Percentiles rank a stretch among this genome's conserved stretches.
phyloP scores from a whole-genome alignment of 2,888 invertebrate genomes.

The Dugesia japonica region DNA sequence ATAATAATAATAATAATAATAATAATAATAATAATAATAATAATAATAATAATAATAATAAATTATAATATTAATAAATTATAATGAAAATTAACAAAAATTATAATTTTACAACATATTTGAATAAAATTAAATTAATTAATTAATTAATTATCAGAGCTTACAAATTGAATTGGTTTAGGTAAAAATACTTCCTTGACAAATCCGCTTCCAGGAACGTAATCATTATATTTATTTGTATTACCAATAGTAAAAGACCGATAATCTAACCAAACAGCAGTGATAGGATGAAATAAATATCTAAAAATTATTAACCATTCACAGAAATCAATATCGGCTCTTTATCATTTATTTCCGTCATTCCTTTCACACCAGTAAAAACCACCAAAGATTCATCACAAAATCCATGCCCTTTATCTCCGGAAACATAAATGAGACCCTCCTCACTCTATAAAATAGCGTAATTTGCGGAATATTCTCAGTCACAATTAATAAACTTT shows the following conservation, averaged over 20 bases:
- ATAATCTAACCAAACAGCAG: conserved; percentile 57
- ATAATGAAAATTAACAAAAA: no score
- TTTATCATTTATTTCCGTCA: conserved; percentile 78
- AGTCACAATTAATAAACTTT: background rate
- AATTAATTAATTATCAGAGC: conserved; percentile 38
- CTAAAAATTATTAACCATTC: no score
- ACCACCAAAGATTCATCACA: conserved; percentile 90
- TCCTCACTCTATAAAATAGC: conserved; percentile 50
- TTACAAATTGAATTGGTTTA: conserved; percentile 59
- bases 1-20: no score
- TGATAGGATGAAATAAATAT: no score
- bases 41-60: background rate
- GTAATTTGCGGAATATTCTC: background rate
- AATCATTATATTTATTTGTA: conserved; percentile 62
- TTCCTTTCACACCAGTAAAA: conserved; percentile 84
- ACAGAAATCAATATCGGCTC: conserved; percentile 77
- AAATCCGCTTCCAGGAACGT: conserved; percentile 75
- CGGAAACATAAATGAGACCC: conserved; percentile 79
- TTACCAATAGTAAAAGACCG: conserved; percentile 92
- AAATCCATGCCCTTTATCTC: conserved; percentile 83
- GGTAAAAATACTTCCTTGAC: conserved; percentile 91
- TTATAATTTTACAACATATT: no score
- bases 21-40: no score
- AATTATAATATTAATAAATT: no score
- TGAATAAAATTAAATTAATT: no score